A percentile compares a stretch with the other conserved stretches of the same genome.
Conservation (phyloP, 2,797 vertebrate species). For the Muraenolepis orangiensis region DNA sequence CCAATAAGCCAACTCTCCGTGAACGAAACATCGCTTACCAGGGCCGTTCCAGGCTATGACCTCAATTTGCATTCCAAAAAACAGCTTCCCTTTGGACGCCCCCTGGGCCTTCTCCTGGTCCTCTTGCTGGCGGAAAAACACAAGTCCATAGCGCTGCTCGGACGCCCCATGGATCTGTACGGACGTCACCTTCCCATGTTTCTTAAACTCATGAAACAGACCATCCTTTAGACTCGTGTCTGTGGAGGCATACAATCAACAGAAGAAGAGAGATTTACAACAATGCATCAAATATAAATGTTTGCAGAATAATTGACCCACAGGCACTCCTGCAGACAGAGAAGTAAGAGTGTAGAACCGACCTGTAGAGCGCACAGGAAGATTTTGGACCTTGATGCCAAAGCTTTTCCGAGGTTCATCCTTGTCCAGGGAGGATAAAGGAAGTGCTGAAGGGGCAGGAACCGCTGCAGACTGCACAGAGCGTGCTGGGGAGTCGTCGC, state of each 20-base stretch:
- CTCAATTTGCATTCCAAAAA: constrained; percentile 99
- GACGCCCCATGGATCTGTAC: constrained; percentile 96
- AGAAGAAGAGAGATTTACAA: not conserved
- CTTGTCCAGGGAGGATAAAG: constrained; percentile 89
- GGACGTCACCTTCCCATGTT: constrained; percentile 97
- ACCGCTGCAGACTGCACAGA: constrained; percentile 96
- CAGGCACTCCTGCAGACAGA: not conserved
- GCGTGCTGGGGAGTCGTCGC: constrained; percentile 92
- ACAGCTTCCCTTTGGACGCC: constrained; percentile 96
- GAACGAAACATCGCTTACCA: constrained; percentile 69
- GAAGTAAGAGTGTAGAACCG: constrained; percentile 28
- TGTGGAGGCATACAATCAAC: constrained; percentile 49
- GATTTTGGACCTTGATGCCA: constrained; percentile 99
- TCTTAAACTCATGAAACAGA: constrained; percentile 99
- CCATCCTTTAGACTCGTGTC: constrained; percentile 99
- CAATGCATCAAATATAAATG: not conserved
- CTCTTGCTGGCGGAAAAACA: constrained; percentile 98
- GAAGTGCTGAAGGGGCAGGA: constrained; percentile 88
- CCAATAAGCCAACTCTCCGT: not conserved
- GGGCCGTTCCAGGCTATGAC: constrained; percentile 97
- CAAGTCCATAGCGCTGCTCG: constrained; percentile 94
- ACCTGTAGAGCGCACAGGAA: constrained; percentile 99
- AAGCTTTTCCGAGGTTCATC: constrained; percentile 99
- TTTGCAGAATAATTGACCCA: not conserved
- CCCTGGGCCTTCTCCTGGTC: constrained; percentile 97